phyloP scores from a whole-genome alignment of 2,888 invertebrate genomes.

The Mythimna albipuncta region DNA sequence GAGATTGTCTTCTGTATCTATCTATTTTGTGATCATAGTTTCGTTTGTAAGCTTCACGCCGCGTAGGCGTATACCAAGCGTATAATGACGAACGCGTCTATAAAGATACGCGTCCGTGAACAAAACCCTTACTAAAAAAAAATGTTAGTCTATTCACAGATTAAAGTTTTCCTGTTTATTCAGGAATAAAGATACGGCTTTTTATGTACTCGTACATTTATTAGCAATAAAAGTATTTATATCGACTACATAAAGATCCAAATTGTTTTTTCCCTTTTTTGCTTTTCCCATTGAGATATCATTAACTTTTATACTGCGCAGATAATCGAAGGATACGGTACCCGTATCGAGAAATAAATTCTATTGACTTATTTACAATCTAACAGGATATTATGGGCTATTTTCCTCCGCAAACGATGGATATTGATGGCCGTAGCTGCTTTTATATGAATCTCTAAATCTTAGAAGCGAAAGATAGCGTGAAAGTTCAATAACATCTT shows the following conservation, averaged over 20 bases:
- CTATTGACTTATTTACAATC: slow-evolving; percentile 45
- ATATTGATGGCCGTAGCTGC: slow-evolving; percentile 43
- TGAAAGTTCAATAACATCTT: slow-evolving; percentile 31
- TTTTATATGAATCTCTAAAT: slow-evolving; percentile 51
- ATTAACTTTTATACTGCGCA: slow-evolving; percentile 26
- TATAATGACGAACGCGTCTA: too few relatives aligned
- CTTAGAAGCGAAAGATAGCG: slow-evolving; percentile 23
- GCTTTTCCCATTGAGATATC: slow-evolving; percentile 23
- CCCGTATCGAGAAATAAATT: slow-evolving; percentile 54
- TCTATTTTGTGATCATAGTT: too few relatives aligned
- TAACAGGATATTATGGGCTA: slow-evolving; percentile 48
- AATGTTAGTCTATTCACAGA: neutral
- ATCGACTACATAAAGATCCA: slow-evolving; percentile 5
- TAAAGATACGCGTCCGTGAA: too few relatives aligned
- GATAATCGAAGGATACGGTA: slow-evolving; percentile 40
- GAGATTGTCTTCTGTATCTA: too few relatives aligned
- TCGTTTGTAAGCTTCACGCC: too few relatives aligned
- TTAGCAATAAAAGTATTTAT: slow-evolving; percentile 35
- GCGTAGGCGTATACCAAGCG: too few relatives aligned
- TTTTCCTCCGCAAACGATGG: slow-evolving; percentile 48
- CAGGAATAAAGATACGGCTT: slow-evolving; percentile 4
- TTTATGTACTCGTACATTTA: slow-evolving; percentile 24
- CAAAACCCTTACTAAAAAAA: neutral
- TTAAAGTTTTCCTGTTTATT: neutral
- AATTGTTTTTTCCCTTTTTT: slow-evolving; percentile 16